These are phyloP conservation scores for Anser brachyrhynchus DNA, from an alignment of 2,113 vertebrate genomes.

Conservation along the genomic window DNA sequence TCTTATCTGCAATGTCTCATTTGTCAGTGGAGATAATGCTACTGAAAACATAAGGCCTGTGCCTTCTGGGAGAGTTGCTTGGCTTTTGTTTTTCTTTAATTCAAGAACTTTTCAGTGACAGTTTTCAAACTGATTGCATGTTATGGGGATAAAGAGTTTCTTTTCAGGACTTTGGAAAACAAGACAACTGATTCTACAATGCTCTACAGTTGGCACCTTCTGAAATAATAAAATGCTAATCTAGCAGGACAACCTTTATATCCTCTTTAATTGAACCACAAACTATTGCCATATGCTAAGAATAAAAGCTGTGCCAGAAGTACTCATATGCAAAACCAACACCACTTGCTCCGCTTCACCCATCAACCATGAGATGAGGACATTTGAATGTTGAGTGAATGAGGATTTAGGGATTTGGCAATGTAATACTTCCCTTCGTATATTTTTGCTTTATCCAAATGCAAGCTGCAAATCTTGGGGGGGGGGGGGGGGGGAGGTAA, in stretches of 20 bases:
- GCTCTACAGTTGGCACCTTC: neutral
- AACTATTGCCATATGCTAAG: neutral
- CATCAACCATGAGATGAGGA: neutral
- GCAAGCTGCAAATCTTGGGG: neutral
- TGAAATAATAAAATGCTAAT: neutral
- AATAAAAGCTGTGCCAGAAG: neutral
- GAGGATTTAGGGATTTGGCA: neutral
- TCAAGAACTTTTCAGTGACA: neutral
- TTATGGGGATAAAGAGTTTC: neutral
- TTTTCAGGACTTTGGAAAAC: neutral
- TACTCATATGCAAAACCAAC: neutral
- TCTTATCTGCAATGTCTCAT: neutral
- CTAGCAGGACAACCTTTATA: neutral
- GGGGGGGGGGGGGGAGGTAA: neutral
- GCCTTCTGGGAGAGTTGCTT: neutral
- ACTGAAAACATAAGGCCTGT: neutral
- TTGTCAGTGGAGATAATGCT: neutral
- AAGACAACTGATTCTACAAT: neutral
- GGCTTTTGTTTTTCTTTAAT: neutral
- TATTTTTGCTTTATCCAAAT: neutral
- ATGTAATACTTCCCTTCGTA: neutral
- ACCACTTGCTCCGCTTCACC: neutral
- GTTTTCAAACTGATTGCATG: neutral
- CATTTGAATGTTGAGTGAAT: neutral
- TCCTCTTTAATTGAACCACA: neutral